Conservation (phyloP, 2,797 vertebrate species). For the Picus viridis region DNA sequence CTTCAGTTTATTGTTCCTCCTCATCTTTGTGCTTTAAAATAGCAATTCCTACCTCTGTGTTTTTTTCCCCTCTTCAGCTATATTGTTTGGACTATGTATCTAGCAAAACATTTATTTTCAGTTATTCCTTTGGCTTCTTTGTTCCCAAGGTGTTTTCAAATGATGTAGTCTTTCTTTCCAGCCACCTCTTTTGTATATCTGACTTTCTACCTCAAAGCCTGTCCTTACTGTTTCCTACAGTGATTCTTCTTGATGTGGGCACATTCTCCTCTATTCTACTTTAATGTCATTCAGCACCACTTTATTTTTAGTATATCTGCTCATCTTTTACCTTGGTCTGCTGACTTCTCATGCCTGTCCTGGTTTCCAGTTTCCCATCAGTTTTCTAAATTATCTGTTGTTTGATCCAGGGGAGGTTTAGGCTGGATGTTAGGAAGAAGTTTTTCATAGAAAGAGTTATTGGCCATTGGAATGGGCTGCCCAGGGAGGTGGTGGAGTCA, state of each 20-base stretch:
- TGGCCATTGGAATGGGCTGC: too few species aligned
- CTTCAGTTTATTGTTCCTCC: conserved; percentile 28
- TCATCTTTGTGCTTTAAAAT: conserved; percentile 42
- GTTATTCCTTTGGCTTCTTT: conserved; percentile 20
- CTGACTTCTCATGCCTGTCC: neutral
- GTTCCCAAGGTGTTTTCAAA: conserved; percentile 15
- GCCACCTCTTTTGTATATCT: neutral
- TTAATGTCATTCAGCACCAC: neutral
- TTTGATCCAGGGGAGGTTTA: too few species aligned
- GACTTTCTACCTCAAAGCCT: neutral
- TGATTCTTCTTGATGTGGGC: neutral
- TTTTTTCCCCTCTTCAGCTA: conserved; percentile 2
- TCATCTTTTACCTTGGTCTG: neutral
- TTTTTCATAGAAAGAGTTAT: too few species aligned
- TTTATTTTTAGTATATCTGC: neutral
- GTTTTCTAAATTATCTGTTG: neutral
- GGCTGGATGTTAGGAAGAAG: too few species aligned
- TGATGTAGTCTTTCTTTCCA: neutral
- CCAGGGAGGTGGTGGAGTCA: too few species aligned
- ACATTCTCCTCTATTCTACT: neutral
- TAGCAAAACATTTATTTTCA: conserved; percentile 62
- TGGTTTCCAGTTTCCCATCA: neutral
- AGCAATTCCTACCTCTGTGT: conserved; percentile 19
- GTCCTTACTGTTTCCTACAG: neutral
- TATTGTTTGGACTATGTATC: conserved; percentile 1